Evolutionary conservation across 2,888 invertebrate species (phyloP).

Genomic region (Diabrotica balteata): DNA sequence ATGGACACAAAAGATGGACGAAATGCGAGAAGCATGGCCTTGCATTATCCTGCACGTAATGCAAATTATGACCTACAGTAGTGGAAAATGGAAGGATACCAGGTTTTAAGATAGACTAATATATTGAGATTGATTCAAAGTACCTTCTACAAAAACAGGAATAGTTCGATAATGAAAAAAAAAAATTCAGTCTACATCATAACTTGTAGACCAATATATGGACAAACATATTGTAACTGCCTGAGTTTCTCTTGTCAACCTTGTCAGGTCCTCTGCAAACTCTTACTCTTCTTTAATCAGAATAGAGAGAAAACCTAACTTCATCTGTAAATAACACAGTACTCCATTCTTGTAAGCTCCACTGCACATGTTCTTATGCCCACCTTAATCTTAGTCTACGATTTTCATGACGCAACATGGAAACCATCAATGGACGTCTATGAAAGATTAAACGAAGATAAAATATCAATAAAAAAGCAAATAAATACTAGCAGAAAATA

Average conservation of each 20-base stretch:
- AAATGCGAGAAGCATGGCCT: no score
- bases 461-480: no score
- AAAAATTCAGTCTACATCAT: no score
- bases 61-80: neutral
- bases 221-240: neutral
- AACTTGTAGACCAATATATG: neutral
- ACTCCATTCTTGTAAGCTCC: neutral
- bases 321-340: no score
- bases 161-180: no score
- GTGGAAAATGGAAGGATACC: neutral
- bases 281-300: constrained; percentile 1
- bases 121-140: neutral
- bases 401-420: neutral
- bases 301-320: neutral
- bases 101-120: neutral
- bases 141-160: no score
- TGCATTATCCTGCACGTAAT: no score
- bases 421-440: neutral
- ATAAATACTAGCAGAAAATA: no score
- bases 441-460: no score
- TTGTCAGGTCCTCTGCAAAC: neutral
- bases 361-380: neutral
- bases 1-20: no score
- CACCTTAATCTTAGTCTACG: neutral
- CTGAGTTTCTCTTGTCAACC: neutral